Evolutionary conservation across 2,888 invertebrate species (phyloP), one percentile per base, ranked within the genome.

Genomic region (Notodonta ziczac): DNA sequence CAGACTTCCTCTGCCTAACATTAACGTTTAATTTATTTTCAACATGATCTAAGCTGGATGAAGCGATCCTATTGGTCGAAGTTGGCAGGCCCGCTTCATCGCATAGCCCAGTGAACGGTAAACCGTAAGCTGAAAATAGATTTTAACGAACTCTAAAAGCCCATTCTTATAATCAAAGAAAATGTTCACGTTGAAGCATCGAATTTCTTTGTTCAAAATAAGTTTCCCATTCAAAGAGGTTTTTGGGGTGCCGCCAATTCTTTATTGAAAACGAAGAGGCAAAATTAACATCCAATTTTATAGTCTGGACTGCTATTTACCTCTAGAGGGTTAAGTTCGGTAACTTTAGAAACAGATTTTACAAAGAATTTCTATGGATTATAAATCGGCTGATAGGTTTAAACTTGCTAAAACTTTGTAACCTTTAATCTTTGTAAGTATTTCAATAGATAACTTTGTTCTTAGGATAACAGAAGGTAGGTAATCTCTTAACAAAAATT

Each of bases 121-220:
- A 24, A 1, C 24, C 24, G 1, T 24, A 42, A 7, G 42, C 42
- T 42, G 42, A 32, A 32, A 44, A 56, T 55, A 56, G 54, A 55
- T 42, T 13, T 42, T 48, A 7, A n/a, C 14, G 7, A 59, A 5
- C 35, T 51, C 1, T 12, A 52, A 52, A 8, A 51, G 10, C 35
- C 13, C 24, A 16, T 32, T 42, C 14, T 0, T 24, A 24, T 48
- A 46, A 61, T 48, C 56, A 59, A 68, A 62, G 48, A 59, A 68
- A 66, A 72, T 58, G 66, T 50, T 66, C 5, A 59, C 65, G 55
- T 59, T 62, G 39, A 42, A 60, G 61, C 62, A 69, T 42, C 46
- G 57, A 59, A 66, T 39, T 61, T 56, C 60, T 66, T 13, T 10
- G 53, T 48, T 48, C 48, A 7, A 48, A 48, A 48, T 48, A 5